Conservation (phyloP, 2,113 vertebrate species). For the human region DNA sequence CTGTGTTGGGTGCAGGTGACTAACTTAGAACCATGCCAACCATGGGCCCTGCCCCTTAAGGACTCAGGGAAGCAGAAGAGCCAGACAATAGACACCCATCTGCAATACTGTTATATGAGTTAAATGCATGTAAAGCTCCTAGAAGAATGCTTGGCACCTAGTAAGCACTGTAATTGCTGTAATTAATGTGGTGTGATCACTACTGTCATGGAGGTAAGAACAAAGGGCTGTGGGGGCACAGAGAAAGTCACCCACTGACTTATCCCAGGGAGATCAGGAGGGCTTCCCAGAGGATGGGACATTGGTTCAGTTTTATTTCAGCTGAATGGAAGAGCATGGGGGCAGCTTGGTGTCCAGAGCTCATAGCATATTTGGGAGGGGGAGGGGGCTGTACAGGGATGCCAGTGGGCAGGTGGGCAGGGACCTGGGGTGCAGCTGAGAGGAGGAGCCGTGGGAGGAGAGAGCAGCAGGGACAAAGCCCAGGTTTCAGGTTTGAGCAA, state of each 20-base stretch:
- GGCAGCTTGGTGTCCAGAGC: accelerated
- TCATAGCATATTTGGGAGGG: accelerated
- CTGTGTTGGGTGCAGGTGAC: background rate
- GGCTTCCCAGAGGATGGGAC: background rate
- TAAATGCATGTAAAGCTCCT: background rate
- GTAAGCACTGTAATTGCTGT: background rate
- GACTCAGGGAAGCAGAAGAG: background rate
- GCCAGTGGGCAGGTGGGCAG: background rate
- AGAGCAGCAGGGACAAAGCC: background rate
- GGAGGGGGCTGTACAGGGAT: accelerated
- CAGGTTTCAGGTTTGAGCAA: background rate
- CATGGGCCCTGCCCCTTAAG: background rate
- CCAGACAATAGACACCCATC: background rate
- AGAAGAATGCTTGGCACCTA: background rate
- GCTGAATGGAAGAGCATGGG: too few species aligned
- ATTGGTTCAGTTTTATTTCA: background rate
- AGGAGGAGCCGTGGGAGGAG: accelerated
- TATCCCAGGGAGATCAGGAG: background rate
- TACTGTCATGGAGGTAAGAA: background rate
- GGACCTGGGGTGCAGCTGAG: background rate
- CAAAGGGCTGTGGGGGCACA: background rate
- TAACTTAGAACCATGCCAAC: background rate
- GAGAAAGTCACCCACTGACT: background rate
- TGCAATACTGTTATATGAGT: accelerated
- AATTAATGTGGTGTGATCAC: background rate